These are phyloP conservation scores for Esox niger DNA, from an alignment of 2,113 vertebrate genomes.

Conservation along the genomic window DNA sequence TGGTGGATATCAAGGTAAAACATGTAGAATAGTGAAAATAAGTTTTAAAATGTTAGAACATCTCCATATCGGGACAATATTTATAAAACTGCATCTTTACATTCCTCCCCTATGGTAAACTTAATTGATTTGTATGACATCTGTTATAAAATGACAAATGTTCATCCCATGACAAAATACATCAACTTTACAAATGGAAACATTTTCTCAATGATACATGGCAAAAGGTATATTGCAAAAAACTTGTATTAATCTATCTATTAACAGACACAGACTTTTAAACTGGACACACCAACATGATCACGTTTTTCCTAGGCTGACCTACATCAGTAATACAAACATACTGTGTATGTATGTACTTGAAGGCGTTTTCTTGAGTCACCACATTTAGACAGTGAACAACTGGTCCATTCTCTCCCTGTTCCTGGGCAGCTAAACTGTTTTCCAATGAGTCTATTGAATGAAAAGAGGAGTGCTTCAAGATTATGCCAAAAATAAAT, in stretches of 20 bases:
- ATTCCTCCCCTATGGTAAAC: too few relatives aligned
- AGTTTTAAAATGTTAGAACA: too few relatives aligned
- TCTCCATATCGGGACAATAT: too few relatives aligned
- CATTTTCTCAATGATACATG: too few relatives aligned
- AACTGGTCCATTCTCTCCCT: constrained; percentile 22
- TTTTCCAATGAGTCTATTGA: neutral
- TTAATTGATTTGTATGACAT: too few relatives aligned
- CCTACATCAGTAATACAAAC: constrained; percentile 65
- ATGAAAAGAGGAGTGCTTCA: neutral
- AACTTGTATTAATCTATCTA: constrained; percentile 19
- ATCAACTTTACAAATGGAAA: too few relatives aligned
- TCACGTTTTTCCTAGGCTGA: constrained; percentile 68
- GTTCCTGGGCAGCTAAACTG: neutral
- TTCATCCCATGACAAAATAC: too few relatives aligned
- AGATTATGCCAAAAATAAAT: neutral
- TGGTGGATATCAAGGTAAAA: too few relatives aligned
- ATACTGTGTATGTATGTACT: constrained; percentile 52
- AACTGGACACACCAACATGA: constrained; percentile 64
- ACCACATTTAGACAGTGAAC: constrained; percentile 37
- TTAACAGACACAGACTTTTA: constrained; percentile 28
- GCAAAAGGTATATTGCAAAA: too few relatives aligned
- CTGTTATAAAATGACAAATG: too few relatives aligned
- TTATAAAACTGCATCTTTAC: too few relatives aligned
- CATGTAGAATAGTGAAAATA: too few relatives aligned
- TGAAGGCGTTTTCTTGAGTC: constrained; percentile 57